These are phyloP conservation scores for Pachypeltis micranthus DNA, from an alignment of 1,140 invertebrate genomes.

Conservation along the genomic window DNA sequence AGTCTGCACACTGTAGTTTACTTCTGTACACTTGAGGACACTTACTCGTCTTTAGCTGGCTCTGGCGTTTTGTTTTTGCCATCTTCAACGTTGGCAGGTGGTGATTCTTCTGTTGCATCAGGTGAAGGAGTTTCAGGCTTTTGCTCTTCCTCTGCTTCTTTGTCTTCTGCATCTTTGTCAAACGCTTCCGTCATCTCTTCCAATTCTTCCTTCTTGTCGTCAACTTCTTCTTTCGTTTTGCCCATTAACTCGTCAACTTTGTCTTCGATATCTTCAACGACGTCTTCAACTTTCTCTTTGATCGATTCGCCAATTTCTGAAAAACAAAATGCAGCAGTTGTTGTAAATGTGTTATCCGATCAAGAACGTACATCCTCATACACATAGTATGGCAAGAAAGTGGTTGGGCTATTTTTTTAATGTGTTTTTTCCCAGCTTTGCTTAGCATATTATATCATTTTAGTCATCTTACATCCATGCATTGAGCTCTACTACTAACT, in stretches of 20 bases:
- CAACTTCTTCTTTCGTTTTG: not conserved
- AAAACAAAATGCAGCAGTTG: not conserved
- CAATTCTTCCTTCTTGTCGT: slow-evolving; percentile 3
- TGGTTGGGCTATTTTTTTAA: too few relatives aligned
- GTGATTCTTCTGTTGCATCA: not conserved
- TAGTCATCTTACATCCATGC: too few relatives aligned
- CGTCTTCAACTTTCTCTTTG: not conserved
- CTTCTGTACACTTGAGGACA: too few relatives aligned
- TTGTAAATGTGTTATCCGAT: not conserved
- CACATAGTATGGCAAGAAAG: too few relatives aligned
- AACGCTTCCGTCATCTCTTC: not conserved
- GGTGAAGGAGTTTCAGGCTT: too few relatives aligned
- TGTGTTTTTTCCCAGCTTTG: too few relatives aligned
- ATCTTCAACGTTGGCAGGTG: not conserved
- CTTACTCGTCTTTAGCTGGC: not conserved
- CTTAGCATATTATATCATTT: too few relatives aligned
- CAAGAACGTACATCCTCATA: too few relatives aligned
- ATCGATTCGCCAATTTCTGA: not conserved
- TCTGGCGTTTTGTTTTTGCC: not conserved
- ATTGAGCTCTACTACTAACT: too few relatives aligned
- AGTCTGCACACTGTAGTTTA: too few relatives aligned
- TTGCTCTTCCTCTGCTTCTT: not conserved
- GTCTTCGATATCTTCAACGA: not conserved
- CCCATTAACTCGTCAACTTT: not conserved
- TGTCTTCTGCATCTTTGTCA: not conserved